Evolutionary conservation across 2,888 invertebrate genomes (phyloP), one percentile per base, ranked within the genome.

Genomic region (Ditylenchus weischeri): DNA sequence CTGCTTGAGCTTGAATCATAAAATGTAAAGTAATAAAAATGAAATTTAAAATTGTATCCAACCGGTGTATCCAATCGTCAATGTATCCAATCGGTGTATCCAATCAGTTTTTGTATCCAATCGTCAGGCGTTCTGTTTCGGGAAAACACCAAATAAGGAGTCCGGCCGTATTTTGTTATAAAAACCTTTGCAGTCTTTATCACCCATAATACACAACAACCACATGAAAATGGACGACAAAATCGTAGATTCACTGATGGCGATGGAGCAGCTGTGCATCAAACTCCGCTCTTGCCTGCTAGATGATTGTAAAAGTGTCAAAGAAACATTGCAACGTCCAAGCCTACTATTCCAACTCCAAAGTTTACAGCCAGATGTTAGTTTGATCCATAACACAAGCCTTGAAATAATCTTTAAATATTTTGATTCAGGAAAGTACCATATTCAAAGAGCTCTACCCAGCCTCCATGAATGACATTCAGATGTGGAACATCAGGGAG

Each of bases 401-500:
- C 8, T 1, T 43, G 43, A 13, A 3, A 13, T 13, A 13, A 43
- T 3, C 13, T 13, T 43, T 8, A 15, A 43, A 43, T 43, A n/a
- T 43, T 43, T 10, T 15, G 1, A 43, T 43, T 72, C 71, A 81
- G 81, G 75, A 73, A 11, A 71, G 70, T 54, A 79, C 80, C 4
- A 58, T 76, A 6, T 82, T 75, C 75, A 77, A 78, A 67, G 80
- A 80, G 63, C 72, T 77, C 49, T 82, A 79, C 64, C 81, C 79
- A 51, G 81, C 81, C n/a, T 79, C 80, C 13, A 82, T 81, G 81
- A 78, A 77, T 64, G 81, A 81, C 71, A 79, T 81, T 61, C 43
- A 43, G 43, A 78, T 79, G 76, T 81, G 81, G 81, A 81, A 81
- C 65, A 81, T 81, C 63, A 75, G 80, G n/a, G 81, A 81, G 69